Conservation (phyloP, 2,888 invertebrate genomes). For the Blastobasis lacticolella region DNA sequence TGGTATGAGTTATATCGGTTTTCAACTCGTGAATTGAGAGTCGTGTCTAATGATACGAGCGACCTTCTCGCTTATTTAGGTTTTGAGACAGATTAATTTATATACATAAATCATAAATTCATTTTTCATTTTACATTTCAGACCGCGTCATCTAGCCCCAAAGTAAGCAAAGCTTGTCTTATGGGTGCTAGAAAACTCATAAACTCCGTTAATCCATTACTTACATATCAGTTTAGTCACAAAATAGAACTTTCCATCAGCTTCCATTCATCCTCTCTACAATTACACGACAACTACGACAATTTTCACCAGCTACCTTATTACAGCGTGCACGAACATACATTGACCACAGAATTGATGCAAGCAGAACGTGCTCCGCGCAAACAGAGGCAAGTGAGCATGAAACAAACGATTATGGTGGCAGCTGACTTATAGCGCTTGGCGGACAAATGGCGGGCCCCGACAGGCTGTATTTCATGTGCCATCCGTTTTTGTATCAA, state of each 20-base stretch:
- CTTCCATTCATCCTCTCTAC: background rate
- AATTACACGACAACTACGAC: background rate
- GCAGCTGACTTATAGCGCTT: conserved; percentile 35
- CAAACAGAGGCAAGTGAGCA: conserved; percentile 24
- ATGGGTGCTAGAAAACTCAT: too few species aligned
- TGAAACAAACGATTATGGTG: conserved; percentile 43
- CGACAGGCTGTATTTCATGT: conserved; percentile 11
- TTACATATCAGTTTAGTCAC: background rate
- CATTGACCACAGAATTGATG: background rate
- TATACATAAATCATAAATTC: too few species aligned
- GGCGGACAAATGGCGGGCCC: conserved; percentile 19
- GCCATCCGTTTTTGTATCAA: conserved; percentile 8
- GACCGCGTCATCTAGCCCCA: too few species aligned
- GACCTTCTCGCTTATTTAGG: too few species aligned
- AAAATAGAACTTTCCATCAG: background rate
- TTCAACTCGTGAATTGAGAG: too few species aligned
- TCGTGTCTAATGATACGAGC: too few species aligned
- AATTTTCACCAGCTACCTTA: background rate
- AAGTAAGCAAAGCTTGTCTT: too few species aligned
- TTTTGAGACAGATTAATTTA: too few species aligned
- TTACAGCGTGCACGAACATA: conserved; percentile 23
- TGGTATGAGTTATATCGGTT: too few species aligned
- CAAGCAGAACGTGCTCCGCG: background rate
- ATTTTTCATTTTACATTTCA: too few species aligned
- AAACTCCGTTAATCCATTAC: too few species aligned